Evolutionary conservation across 2,888 invertebrate genomes (phyloP).

Genomic region (Ariolimax columbianus): DNA sequence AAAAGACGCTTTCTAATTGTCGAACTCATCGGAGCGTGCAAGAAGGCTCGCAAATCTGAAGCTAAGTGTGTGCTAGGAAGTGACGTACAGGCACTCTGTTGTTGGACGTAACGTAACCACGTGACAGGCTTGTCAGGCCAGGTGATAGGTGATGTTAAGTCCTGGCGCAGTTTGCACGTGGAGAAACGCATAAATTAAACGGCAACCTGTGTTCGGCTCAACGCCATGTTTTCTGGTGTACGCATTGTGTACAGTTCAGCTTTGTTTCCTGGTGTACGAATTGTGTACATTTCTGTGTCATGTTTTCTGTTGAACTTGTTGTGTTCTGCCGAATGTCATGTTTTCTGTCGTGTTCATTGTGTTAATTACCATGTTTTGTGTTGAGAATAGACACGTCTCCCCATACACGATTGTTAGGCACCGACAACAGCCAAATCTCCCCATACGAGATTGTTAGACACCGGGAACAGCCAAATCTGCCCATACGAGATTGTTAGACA

Average conservation of each 20-base stretch:
- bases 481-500: too few relatives aligned
- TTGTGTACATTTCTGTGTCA: too few relatives aligned
- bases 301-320: too few relatives aligned
- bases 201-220: background rate
- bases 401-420: too few relatives aligned
- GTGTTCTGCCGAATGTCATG: background rate
- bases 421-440: too few relatives aligned
- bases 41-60: background rate
- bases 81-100: background rate
- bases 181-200: background rate
- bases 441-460: too few relatives aligned
- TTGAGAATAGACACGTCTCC: too few relatives aligned
- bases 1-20: slow-evolving; percentile 8
- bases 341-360: background rate
- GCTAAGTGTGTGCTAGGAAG: background rate
- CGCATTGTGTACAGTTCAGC: too few relatives aligned
- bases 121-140: slow-evolving; percentile 13
- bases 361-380: background rate
- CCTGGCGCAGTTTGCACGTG: background rate
- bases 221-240: too few relatives aligned
- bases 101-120: background rate
- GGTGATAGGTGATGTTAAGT: slow-evolving; percentile 15
- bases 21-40: slow-evolving; percentile 16
- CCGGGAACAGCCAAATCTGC: too few relatives aligned
- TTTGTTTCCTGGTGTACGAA: too few relatives aligned